Percentiles rank a stretch among this genome's conserved stretches.
Evolutionary conservation across 1,140 invertebrate genomes (phyloP).

Genomic region (Babylonia areolata): DNA sequence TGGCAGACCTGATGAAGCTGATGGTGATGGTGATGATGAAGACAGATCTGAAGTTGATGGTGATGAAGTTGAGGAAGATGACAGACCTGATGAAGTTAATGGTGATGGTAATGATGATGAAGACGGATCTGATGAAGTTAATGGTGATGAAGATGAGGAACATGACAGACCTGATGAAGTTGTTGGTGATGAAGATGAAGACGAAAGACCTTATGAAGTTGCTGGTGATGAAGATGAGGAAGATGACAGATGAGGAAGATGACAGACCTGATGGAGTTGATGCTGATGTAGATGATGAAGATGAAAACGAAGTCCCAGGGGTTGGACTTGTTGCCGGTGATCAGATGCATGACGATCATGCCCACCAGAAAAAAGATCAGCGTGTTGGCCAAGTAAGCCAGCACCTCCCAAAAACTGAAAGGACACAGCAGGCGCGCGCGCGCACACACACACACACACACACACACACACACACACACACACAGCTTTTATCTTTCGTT

Average conservation of each 20-base stretch:
- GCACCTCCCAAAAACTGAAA: slow-evolving; percentile 76
- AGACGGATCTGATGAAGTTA: slow-evolving; percentile 72
- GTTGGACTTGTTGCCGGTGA: slow-evolving; percentile 57
- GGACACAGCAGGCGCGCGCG: background rate
- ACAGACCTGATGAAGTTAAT: slow-evolving; percentile 73
- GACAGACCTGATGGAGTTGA: slow-evolving; percentile 72
- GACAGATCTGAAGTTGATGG: slow-evolving; percentile 47
- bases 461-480: background rate
- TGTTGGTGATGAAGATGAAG: too few species aligned
- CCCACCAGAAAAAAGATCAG: slow-evolving; percentile 78
- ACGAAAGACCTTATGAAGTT: too few species aligned
- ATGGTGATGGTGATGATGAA: slow-evolving; percentile 69
- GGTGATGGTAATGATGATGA: slow-evolving; percentile 48
- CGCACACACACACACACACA: background rate
- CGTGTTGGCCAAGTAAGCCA: slow-evolving; percentile 77
- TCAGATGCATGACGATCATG: slow-evolving; percentile 71
- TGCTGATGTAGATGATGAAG: slow-evolving; percentile 70
- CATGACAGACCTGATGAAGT: slow-evolving; percentile 51
- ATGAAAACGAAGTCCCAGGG: slow-evolving; percentile 71
- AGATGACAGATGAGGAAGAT: slow-evolving; percentile 18
- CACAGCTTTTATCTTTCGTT: background rate
- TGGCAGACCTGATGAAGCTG: too few species aligned
- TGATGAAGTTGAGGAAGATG: too few species aligned
- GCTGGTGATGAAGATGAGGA: background rate
- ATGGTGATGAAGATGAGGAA: slow-evolving; percentile 72